Conservation (phyloP, 2,797 vertebrate species). For the Hydrolagus colliei region DNA sequence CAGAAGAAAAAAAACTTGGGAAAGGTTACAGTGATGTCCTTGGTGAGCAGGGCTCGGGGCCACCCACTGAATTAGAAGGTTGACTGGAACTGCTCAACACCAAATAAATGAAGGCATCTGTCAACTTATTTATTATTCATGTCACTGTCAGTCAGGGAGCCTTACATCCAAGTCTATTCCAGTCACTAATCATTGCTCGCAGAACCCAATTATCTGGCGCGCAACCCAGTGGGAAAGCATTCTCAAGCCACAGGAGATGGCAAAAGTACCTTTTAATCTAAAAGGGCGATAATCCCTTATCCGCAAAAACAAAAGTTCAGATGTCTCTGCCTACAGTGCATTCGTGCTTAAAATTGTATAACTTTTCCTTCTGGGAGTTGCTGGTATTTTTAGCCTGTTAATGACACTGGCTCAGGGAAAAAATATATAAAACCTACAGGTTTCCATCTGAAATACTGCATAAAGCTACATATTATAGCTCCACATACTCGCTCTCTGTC, state of each 20-base stretch:
- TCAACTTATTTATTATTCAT: conserved; percentile 26
- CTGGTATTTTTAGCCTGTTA: not conserved
- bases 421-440: not conserved
- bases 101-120: conserved; percentile 22
- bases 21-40: not conserved
- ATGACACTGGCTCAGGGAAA: not conserved
- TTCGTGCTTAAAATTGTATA: not conserved
- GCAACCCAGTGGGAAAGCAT: conserved; percentile 39
- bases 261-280: conserved; percentile 35
- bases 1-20: not conserved
- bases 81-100: not conserved
- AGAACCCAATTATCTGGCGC: conserved; percentile 1
- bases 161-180: not conserved
- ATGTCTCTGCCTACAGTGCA: not conserved
- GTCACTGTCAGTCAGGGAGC: conserved; percentile 7
- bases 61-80: conserved; percentile 14
- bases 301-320: conserved; percentile 22
- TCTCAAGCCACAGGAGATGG: conserved; percentile 32
- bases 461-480: not conserved
- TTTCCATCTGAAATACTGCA: not conserved
- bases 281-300: conserved; percentile 34
- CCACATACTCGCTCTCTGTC: no score
- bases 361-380: not conserved
- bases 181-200: not conserved
- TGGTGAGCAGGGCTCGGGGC: not conserved